Base-by-base conservation (phyloP, 2,113 vertebrate genomes). In the Toxotes chatareus region DNA sequence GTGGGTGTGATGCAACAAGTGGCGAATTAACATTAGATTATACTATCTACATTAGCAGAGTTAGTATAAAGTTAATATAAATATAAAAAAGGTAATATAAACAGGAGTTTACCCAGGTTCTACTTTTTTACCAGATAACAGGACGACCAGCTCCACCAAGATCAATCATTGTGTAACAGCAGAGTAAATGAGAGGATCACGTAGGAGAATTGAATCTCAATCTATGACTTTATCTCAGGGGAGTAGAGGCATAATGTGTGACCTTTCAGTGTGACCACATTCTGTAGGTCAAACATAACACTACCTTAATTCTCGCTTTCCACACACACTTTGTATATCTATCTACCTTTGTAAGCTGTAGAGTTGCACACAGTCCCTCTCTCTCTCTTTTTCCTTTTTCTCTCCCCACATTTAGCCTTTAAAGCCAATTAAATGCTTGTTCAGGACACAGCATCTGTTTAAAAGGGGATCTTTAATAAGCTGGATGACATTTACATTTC, bases 401-500 rank as follows among this genome's bases (percentile, higher is more conserved):
- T 36, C 38, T 51, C 13, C 4, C 60, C 9, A 60, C 2, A 0
- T 16, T 60, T 4, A 64, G 44, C 78, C 23, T 70, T 82, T 14
- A 62, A 27, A 63, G 63, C 73, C 70, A 77, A 69, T 65, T 57
- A 67, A 47, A 73, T 2, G 14, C 44, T 5, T 31, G 31, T 62
- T 77, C 51, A 47, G 19, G n/a, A 67, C 42, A 34, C 5, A 6
- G 21, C 42, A 19, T 44, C 3, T 17, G 5, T 60, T 49, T 55
- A 31, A 72, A 44, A 65, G 5, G 27, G 1, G 5, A 4, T 57
- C 64, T 66, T 76, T 69, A 76, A 82, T 80, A 60, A 67, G 59
- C 1, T 9, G 1, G 17, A 27, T 74, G 71, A 51, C 83, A 80
- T 88, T 85, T 76, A 64, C 46, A 60, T 46, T 61, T 36, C 44